phyloP scores from a whole-genome alignment of 2,113 vertebrate species.

The Pristiophorus japonicus region DNA sequence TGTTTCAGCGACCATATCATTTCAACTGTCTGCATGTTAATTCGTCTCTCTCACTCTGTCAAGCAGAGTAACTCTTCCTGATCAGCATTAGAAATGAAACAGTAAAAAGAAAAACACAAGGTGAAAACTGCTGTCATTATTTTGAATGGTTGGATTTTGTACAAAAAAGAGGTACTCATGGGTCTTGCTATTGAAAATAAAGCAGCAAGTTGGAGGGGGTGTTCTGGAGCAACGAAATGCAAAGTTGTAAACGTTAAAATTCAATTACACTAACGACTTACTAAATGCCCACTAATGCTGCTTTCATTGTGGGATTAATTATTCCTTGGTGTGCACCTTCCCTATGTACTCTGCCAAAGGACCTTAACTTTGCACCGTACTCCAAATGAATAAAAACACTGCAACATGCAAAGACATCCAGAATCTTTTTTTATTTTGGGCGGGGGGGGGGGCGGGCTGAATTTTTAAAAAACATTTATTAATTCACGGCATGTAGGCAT shows the following conservation, averaged over 20 bases:
- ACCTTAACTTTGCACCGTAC: background rate
- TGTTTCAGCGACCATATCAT: background rate
- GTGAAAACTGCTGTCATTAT: background rate
- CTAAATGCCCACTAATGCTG: background rate
- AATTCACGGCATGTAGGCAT: background rate
- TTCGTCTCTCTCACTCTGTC: background rate
- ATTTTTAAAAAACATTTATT: background rate
- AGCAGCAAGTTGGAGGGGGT: background rate
- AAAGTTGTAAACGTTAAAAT: background rate
- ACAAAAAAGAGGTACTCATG: no score
- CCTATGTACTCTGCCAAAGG: no score
- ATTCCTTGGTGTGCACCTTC: background rate
- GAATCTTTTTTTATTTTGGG: background rate
- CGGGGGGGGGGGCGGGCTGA: background rate
- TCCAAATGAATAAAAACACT: background rate
- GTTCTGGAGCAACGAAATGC: background rate
- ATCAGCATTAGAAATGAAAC: background rate
- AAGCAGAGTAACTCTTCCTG: background rate
- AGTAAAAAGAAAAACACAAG: background rate
- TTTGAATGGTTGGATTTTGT: background rate
- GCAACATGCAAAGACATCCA: background rate
- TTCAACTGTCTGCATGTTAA: background rate
- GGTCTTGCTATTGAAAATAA: background rate
- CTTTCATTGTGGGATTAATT: background rate
- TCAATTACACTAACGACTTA: background rate